phyloP scores from a whole-genome alignment of 2,113 vertebrate species.

The Emberiza fucata region DNA sequence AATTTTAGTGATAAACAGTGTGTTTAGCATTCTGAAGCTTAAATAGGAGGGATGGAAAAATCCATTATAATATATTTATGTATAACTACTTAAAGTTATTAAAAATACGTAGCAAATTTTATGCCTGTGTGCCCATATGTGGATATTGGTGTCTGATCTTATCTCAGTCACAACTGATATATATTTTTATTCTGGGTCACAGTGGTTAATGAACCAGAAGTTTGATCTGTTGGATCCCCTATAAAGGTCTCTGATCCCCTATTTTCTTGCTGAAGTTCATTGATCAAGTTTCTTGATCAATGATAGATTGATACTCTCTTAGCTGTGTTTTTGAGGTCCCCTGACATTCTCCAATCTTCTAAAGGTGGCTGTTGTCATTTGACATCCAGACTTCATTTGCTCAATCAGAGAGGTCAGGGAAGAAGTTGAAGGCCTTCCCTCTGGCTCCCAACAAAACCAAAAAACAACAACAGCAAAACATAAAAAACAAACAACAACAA shows the following conservation, averaged over 20 bases:
- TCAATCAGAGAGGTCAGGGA: neutral
- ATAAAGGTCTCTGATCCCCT: neutral
- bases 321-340: neutral
- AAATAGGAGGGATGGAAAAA: neutral
- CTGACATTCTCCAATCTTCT: neutral
- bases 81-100: neutral
- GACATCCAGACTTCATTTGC: neutral
- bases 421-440: neutral
- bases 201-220: neutral
- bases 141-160: neutral
- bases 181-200: neutral
- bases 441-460: fast-evolving
- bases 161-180: neutral
- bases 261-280: neutral
- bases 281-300: neutral
- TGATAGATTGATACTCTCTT: neutral
- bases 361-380: neutral
- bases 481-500: neutral
- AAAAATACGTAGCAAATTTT: neutral
- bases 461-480: fast-evolving
- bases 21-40: neutral
- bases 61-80: neutral
- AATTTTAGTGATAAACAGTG: neutral
- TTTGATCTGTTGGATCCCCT: neutral
- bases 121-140: neutral